These are phyloP conservation scores for Tetrao urogallus DNA, from an alignment of 2,113 vertebrate species.

Conservation along the genomic window DNA sequence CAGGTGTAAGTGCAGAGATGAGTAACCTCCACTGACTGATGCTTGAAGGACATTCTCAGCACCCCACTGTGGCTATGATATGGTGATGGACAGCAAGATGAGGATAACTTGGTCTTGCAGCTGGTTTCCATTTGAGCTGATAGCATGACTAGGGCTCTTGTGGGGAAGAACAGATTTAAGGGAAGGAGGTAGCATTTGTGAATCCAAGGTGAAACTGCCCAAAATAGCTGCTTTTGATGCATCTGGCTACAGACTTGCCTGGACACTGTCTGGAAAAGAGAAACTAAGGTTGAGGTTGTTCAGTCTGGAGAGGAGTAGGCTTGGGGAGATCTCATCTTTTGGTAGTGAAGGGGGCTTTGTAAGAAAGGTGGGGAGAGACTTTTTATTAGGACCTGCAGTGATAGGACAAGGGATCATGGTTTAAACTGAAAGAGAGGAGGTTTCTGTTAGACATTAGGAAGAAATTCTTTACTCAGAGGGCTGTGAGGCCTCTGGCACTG, in stretches of 20 bases:
- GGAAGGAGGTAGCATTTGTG: neutral
- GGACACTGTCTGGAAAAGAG: neutral
- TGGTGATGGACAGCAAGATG: neutral
- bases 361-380: neutral
- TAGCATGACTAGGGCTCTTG: neutral
- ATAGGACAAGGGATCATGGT: neutral
- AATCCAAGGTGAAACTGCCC: neutral
- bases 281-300: neutral
- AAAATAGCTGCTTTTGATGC: neutral
- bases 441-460: neutral
- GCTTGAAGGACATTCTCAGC: neutral
- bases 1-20: constrained; percentile 12
- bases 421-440: neutral
- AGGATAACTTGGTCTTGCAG: neutral
- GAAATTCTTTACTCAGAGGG: neutral
- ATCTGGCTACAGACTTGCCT: neutral
- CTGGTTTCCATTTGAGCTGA: neutral
- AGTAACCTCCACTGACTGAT: neutral
- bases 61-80: accelerated
- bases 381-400: neutral
- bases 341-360: neutral
- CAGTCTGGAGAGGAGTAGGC: neutral
- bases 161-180: neutral
- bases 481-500: neutral
- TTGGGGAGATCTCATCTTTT: neutral